A percentile compares a stretch with the other conserved stretches of the same genome.
These are phyloP conservation scores for Menidia menidia DNA, from an alignment of 2,797 vertebrate genomes.

Conservation along the genomic window DNA sequence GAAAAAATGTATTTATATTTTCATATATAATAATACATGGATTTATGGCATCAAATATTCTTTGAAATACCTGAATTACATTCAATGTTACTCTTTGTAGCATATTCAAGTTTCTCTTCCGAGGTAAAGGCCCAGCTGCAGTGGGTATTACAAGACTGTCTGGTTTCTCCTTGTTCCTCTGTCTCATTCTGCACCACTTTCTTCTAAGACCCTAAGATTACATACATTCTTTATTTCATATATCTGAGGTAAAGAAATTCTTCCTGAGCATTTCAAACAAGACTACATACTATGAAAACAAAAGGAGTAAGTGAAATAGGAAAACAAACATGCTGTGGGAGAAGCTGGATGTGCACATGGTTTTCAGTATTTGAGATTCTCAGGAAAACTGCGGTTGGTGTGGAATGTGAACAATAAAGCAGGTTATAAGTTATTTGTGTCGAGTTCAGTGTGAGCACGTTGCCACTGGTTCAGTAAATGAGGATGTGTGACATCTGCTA, in stretches of 20 bases:
- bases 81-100: slow-evolving; percentile 94
- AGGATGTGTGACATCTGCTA: slow-evolving; percentile 16
- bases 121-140: slow-evolving; percentile 88
- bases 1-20: slow-evolving; percentile 82
- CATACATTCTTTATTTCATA: slow-evolving; percentile 89
- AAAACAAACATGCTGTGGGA: slow-evolving; percentile 71
- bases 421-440: slow-evolving; percentile 27
- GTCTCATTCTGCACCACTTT: slow-evolving; percentile 62
- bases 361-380: slow-evolving; percentile 51
- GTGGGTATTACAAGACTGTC: slow-evolving; percentile 79
- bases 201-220: slow-evolving; percentile 87
- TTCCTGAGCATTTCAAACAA: slow-evolving; percentile 90
- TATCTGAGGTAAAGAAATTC: slow-evolving; percentile 90
- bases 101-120: slow-evolving; percentile 92
- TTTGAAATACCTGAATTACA: slow-evolving; percentile 95
- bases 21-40: slow-evolving; percentile 87
- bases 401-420: slow-evolving; percentile 74
- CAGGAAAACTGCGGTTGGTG: slow-evolving; percentile 69
- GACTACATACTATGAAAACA: slow-evolving; percentile 81
- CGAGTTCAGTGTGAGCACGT: slow-evolving; percentile 20
- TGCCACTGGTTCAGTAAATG: slow-evolving; percentile 8
- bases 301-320: slow-evolving; percentile 73
- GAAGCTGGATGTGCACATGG: slow-evolving; percentile 54
- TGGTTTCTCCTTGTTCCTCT: slow-evolving; percentile 68
- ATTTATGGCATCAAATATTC: slow-evolving; percentile 90